Conservation (phyloP, 2,797 vertebrate species). For the Characodon lateralis region DNA sequence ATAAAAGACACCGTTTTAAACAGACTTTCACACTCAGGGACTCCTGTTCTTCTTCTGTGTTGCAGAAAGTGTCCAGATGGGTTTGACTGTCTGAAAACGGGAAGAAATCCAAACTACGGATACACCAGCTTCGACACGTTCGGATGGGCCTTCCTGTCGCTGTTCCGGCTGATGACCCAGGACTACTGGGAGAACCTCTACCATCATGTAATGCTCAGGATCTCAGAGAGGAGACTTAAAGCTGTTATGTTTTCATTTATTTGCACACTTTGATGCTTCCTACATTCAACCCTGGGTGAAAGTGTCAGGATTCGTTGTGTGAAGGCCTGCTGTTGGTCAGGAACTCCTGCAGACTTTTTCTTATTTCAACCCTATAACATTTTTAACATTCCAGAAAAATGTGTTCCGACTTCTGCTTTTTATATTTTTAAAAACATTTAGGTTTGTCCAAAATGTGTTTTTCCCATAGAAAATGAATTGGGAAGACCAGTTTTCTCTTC, state of each 20-base stretch:
- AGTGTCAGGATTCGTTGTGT: too few species aligned
- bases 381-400: not conserved
- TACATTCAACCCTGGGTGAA: too few species aligned
- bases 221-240: too few species aligned
- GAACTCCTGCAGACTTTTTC: not conserved
- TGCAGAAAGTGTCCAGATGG: conserved; percentile 84
- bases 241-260: too few species aligned
- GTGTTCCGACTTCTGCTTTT: not conserved
- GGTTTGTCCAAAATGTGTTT: not conserved
- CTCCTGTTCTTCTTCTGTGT: conserved; percentile 22
- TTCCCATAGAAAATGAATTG: not conserved
- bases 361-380: not conserved
- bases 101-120: conserved; percentile 86
- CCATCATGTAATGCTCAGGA: conserved; percentile 61
- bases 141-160: conserved; percentile 93
- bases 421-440: not conserved
- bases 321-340: not conserved
- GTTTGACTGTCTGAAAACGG: conserved; percentile 75
- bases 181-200: conserved; percentile 91
- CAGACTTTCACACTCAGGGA: not conserved
- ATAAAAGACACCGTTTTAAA: not conserved
- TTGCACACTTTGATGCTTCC: too few species aligned
- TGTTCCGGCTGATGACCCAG: conserved; percentile 95
- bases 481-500: too few species aligned
- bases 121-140: conserved; percentile 95